A percentile compares a stretch with the other conserved stretches of the same genome.
phyloP scores from a whole-genome alignment of 2,888 invertebrate species.

The Plebejus anna region DNA sequence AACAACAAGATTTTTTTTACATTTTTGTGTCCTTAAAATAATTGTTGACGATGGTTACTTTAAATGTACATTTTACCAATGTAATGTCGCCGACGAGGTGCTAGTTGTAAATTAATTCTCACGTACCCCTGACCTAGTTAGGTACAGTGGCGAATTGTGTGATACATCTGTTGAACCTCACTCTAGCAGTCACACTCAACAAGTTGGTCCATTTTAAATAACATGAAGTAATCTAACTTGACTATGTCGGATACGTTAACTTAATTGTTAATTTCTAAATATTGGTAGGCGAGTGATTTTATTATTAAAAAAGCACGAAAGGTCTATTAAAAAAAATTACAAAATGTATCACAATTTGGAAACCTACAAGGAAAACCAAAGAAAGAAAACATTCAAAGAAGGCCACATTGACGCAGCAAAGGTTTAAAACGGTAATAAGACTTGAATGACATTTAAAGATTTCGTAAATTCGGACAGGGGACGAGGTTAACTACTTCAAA shows the following conservation, averaged over 20 bases:
- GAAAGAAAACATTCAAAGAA: background rate
- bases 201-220: background rate
- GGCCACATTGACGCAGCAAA: background rate
- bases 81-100: conserved; percentile 1
- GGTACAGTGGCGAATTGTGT: conserved; percentile 47
- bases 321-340: background rate
- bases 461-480: background rate
- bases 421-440: background rate
- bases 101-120: conserved; percentile 16
- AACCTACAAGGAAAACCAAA: background rate
- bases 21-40: background rate
- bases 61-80: background rate
- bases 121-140: conserved; percentile 56
- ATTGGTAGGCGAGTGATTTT: no score
- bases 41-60: background rate
- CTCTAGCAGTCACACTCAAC: background rate
- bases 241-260: no score
- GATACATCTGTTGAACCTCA: conserved; percentile 29
- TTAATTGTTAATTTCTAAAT: no score
- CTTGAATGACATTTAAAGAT: background rate
- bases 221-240: no score
- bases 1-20: background rate
- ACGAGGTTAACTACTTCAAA: conserved; percentile 25
- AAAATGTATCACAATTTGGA: background rate
- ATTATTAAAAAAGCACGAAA: no score